Base-by-base conservation (phyloP, 2,113 vertebrate species). In the Cyanoramphus novaezelandiae region DNA sequence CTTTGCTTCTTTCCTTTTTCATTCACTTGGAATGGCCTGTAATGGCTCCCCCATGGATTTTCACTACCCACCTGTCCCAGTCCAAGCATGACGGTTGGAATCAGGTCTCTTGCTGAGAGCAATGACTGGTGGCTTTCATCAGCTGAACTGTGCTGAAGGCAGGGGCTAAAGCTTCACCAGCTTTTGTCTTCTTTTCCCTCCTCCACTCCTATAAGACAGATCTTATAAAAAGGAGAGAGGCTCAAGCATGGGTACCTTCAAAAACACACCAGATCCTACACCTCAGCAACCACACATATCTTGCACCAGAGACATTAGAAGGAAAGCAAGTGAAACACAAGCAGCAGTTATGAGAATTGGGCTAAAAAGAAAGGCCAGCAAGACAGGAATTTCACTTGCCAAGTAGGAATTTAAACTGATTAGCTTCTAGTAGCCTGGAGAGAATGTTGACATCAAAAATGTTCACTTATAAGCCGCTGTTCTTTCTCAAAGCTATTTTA, bases 401-500 rank as follows among this genome's bases (percentile, higher is more conserved):
- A 93, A 86, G 35, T 16, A 82, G 47, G 27, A 93, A 95, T 64
- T 88, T 93, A 79, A 90, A 95, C 65, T 33, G 29, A 96, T 95
- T 91, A 89, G 82, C 74, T 94, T 87, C 53, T 88, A 83, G 68
- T 50, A 88, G 68, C 72, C 84, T 55, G 19, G 41, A 95, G 57
- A 82, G 62, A 90, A 94, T 37, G 50, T 65, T 82, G 86, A 93
- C 60, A 86, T 57, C 72, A 83, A 91, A 59, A n/a, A 24, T 16
- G 91, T 93, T 88, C 76, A 93, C 85, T 90, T 92, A 87, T 91
- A 95, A 93, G 50, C 79, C 59, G 70, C 47, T 52, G 63, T 81
- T 97, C 92, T 89, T 94, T 95, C 94, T 90, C 93, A 97, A 95
- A 91, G 74, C 49, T 4, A 6, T 87, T 95, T 96, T 67, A 59